Percentiles rank a stretch among this genome's conserved stretches.
Evolutionary conservation across 2,113 vertebrate species (phyloP).

Genomic region (Tachycineta bicolor): DNA sequence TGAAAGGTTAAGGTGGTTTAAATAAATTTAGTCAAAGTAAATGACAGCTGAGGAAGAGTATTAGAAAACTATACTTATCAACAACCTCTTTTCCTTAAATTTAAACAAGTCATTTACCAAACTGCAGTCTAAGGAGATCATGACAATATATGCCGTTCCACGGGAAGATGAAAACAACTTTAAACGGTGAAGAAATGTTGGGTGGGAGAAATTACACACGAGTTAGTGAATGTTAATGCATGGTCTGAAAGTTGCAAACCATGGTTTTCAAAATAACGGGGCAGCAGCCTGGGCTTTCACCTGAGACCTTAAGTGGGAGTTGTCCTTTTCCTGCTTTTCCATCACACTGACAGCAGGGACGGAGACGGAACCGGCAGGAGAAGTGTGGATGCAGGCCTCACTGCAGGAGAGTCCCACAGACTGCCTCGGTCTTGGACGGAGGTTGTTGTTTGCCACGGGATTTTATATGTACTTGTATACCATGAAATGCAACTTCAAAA

Average conservation of each 20-base stretch:
- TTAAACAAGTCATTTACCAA: constrained; percentile 74
- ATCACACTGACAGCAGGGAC: constrained; percentile 1
- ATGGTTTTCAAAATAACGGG: constrained; percentile 11
- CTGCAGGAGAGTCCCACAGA: not conserved
- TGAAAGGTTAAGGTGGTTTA: constrained; percentile 80
- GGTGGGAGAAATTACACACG: constrained; percentile 19
- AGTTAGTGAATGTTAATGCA: constrained; percentile 59
- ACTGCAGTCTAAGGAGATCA: constrained; percentile 60
- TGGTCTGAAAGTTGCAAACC: constrained; percentile 30
- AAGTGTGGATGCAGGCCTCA: not conserved
- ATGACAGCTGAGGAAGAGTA: constrained; percentile 75
- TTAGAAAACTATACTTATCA: constrained; percentile 72
- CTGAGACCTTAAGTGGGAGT: constrained; percentile 16
- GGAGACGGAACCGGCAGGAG: not conserved
- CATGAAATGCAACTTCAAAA: not conserved
- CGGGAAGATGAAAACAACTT: constrained; percentile 40
- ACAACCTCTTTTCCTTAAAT: constrained; percentile 72
- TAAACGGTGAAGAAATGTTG: constrained; percentile 38
- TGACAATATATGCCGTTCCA: not conserved
- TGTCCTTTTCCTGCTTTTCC: constrained; percentile 46
- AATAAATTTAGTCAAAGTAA: constrained; percentile 80
- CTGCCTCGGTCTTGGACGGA: rapidly evolving
- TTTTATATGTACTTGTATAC: rapidly evolving
- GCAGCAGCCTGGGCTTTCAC: not conserved
- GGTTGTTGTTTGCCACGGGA: not conserved